Conservation (phyloP, 2,888 invertebrate genomes). For the Miltochrista miniata region DNA sequence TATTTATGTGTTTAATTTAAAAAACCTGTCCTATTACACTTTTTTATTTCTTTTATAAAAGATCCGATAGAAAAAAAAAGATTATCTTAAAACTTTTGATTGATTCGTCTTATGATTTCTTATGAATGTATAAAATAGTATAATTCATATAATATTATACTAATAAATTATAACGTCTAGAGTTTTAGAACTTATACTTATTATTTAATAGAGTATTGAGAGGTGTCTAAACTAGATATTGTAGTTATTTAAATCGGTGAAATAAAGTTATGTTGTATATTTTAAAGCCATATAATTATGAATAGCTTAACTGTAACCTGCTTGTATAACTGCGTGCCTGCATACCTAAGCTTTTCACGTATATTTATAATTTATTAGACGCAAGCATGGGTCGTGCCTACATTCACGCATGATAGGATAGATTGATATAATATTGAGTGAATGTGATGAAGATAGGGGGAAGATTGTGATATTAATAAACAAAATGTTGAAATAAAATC, state of each 20-base stretch:
- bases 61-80: constrained; percentile 20
- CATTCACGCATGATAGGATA: too few relatives aligned
- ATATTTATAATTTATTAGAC: background rate
- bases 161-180: constrained; percentile 16
- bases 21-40: too few relatives aligned
- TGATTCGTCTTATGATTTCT: constrained; percentile 22
- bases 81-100: constrained; percentile 7
- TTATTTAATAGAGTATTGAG: constrained; percentile 26
- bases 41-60: background rate
- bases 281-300: constrained; percentile 17
- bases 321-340: constrained; percentile 10
- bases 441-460: too few relatives aligned
- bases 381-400: too few relatives aligned
- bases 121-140: constrained; percentile 22
- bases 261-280: constrained; percentile 24
- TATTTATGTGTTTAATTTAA: too few relatives aligned
- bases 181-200: constrained; percentile 16
- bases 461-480: constrained; percentile 1
- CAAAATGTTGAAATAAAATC: constrained; percentile 1
- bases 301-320: constrained; percentile 13
- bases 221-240: constrained; percentile 7
- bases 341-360: background rate
- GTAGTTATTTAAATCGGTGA: constrained; percentile 23
- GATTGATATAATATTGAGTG: too few relatives aligned
- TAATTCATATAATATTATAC: constrained; percentile 18